Conservation (phyloP, 2,113 vertebrate species). For the Numida meleagris region DNA sequence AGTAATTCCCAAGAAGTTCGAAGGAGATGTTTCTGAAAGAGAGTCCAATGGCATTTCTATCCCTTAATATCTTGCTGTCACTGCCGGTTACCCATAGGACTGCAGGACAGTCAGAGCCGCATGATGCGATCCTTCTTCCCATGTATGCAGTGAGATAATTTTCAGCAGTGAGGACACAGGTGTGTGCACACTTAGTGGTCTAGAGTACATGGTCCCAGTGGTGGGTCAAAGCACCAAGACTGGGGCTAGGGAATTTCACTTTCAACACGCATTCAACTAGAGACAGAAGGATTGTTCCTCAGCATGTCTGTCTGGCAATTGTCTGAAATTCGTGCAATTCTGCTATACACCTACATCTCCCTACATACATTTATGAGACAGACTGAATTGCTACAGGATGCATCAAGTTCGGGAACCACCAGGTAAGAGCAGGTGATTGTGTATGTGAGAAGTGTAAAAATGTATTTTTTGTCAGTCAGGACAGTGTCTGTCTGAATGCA, state of each 20-base stretch:
- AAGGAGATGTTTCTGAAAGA: background rate
- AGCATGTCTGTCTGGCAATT: background rate
- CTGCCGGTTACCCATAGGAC: background rate
- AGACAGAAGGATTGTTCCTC: background rate
- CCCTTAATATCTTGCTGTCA: background rate
- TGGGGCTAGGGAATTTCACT: background rate
- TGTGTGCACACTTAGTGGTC: background rate
- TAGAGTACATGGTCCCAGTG: background rate
- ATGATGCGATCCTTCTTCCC: background rate
- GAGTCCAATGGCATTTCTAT: background rate
- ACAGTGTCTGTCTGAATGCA: background rate
- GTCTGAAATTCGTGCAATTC: background rate
- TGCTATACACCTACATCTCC: background rate
- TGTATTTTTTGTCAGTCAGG: background rate
- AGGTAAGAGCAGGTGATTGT: background rate
- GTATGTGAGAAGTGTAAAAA: background rate
- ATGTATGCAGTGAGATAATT: accelerated
- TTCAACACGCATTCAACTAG: background rate
- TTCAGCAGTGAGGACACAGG: background rate
- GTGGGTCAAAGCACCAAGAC: background rate
- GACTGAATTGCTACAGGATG: background rate
- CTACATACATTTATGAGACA: background rate
- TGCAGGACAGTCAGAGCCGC: background rate
- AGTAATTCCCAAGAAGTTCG: background rate
- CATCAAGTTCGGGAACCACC: background rate